These are phyloP conservation scores for Carollia perspicillata DNA, from an alignment of 2,113 vertebrate genomes.

Conservation along the genomic window DNA sequence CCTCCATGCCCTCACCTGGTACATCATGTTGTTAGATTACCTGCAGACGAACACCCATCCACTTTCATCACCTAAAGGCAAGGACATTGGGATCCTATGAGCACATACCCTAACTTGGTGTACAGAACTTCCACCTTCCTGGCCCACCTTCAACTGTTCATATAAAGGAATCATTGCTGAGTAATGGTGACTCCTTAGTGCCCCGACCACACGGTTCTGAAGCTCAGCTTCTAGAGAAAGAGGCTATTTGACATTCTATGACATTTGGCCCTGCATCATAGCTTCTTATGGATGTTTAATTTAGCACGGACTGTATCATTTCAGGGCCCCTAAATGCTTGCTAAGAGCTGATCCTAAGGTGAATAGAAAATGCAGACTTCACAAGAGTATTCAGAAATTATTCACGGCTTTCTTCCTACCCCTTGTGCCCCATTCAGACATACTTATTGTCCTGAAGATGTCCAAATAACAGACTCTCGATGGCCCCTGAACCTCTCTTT, in stretches of 20 bases:
- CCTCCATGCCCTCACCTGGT: constrained; percentile 38
- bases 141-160: not conserved
- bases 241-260: not conserved
- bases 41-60: not conserved
- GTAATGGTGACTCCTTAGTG: not conserved
- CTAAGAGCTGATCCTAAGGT: not conserved
- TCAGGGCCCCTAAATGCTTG: not conserved
- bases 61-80: not conserved
- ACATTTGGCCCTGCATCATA: not conserved
- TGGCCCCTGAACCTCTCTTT: constrained; percentile 52
- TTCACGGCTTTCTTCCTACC: constrained; percentile 51
- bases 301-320: not conserved
- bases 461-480: constrained; percentile 7
- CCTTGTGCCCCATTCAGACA: constrained; percentile 56
- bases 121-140: not conserved
- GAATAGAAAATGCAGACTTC: constrained; percentile 43
- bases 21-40: constrained; percentile 41
- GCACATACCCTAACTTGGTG: constrained; percentile 17
- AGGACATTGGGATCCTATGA: constrained; percentile 1
- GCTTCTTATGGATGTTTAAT: not conserved
- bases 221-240: not conserved
- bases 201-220: not conserved
- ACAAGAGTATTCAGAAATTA: constrained; percentile 38
- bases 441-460: constrained; percentile 37
- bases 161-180: not conserved